Percentiles rank a stretch among this genome's conserved stretches.
These are phyloP conservation scores for Cephalopterus ornatus DNA, from an alignment of 2,113 vertebrate species.

Conservation along the genomic window DNA sequence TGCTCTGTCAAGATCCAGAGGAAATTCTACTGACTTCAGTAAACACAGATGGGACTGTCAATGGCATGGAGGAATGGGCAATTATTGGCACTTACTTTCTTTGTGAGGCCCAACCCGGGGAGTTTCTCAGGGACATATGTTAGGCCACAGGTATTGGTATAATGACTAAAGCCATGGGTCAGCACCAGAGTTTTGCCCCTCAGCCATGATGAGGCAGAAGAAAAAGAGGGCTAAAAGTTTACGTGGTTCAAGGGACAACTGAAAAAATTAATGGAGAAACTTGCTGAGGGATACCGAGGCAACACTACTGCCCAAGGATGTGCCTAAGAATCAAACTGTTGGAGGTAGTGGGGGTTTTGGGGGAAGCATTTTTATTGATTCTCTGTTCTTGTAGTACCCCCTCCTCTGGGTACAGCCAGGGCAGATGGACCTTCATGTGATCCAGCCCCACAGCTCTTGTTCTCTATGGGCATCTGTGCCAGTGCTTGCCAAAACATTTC, in stretches of 20 bases:
- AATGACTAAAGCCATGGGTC: accelerated
- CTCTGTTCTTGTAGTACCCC: not conserved
- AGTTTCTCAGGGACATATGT: not conserved
- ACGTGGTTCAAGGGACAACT: not conserved
- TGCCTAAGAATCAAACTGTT: not conserved
- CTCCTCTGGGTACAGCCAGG: accelerated
- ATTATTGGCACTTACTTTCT: not conserved
- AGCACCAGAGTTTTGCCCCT: not conserved
- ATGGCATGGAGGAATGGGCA: not conserved
- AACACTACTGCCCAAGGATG: not conserved
- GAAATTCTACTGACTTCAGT: not conserved
- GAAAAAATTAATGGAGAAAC: not conserved
- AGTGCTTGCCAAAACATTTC: not conserved
- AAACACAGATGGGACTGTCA: not conserved
- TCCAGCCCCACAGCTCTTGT: not conserved
- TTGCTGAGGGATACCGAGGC: not conserved
- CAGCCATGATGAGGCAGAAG: not conserved
- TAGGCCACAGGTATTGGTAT: not conserved
- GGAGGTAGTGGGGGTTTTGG: accelerated
- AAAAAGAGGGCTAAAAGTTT: not conserved
- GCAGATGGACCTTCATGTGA: accelerated
- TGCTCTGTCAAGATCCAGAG: not conserved
- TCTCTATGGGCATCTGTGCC: not conserved
- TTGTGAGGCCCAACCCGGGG: not conserved
- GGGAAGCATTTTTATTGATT: not conserved